Evolutionary conservation across 2,888 invertebrate genomes (phyloP).

Genomic region (Pilophorus perplexus): DNA sequence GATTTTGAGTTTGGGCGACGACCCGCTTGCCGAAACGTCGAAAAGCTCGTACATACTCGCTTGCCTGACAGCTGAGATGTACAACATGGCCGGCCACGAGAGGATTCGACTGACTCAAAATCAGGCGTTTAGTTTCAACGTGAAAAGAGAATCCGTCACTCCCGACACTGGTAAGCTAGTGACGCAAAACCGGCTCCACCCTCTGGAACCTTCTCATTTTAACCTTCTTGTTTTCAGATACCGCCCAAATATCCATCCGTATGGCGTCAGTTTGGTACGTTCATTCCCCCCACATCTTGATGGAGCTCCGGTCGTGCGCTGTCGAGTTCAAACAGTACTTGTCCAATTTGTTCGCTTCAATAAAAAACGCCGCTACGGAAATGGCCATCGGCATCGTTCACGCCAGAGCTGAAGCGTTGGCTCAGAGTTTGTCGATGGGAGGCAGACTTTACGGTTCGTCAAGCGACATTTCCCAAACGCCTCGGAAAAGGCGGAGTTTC

Average conservation of each 20-base stretch:
- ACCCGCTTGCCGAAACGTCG: constrained; percentile 59
- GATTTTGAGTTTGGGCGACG: constrained; percentile 79
- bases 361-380: constrained; percentile 87
- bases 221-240: constrained; percentile 41
- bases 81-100: constrained; percentile 50
- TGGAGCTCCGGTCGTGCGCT: constrained; percentile 83
- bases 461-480: constrained; percentile 50
- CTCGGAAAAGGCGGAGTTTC: constrained; percentile 49
- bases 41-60: constrained; percentile 51
- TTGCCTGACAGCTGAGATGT: constrained; percentile 52
- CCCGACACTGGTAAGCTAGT: constrained; percentile 49
- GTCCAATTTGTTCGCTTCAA: constrained; percentile 77
- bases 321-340: constrained; percentile 87
- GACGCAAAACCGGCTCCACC: too few species aligned
- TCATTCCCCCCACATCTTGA: constrained; percentile 82
- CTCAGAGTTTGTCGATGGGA: constrained; percentile 58
- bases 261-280: constrained; percentile 93
- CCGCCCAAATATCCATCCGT: constrained; percentile 56
- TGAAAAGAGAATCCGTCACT: constrained; percentile 51
- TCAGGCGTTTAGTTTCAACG: constrained; percentile 59
- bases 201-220: not conserved
- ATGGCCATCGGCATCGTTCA: constrained; percentile 88
- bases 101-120: constrained; percentile 49
- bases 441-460: constrained; percentile 53
- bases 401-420: constrained; percentile 59